Conservation (phyloP, 2,113 vertebrate species). For the Malurus cyaneus region DNA sequence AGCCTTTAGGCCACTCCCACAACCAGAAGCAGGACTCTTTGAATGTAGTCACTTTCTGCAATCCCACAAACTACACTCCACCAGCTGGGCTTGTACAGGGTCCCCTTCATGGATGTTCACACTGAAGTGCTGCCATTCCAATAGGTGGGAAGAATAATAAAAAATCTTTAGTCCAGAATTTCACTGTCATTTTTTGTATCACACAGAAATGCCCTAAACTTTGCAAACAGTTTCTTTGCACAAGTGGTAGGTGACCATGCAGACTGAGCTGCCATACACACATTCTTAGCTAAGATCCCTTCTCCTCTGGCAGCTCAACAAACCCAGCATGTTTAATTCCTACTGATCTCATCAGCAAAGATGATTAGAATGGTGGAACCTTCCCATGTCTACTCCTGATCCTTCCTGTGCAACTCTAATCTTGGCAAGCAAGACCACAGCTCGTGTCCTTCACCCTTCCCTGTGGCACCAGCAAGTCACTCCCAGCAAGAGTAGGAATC, state of each 20-base stretch:
- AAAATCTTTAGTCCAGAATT: not conserved
- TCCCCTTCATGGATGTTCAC: not conserved
- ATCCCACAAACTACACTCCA: not conserved
- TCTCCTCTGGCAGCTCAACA: not conserved
- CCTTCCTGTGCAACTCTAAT: not conserved
- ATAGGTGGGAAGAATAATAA: not conserved
- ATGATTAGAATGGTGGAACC: not conserved
- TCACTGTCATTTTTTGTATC: not conserved
- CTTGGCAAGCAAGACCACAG: not conserved
- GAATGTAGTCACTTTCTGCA: not conserved
- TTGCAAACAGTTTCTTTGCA: not conserved
- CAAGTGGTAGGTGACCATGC: not conserved
- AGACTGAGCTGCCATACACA: not conserved
- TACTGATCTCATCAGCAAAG: not conserved
- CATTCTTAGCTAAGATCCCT: not conserved
- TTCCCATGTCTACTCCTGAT: not conserved
- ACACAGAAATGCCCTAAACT: not conserved
- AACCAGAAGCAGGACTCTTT: not conserved
- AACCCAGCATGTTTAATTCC: not conserved
- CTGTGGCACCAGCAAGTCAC: not conserved
- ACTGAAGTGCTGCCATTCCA: not conserved
- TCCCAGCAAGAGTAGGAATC: not conserved
- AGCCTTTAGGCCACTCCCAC: not conserved
- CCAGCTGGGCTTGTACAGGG: not conserved
- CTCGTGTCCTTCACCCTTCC: fast-evolving